Percentiles rank a stretch among this genome's conserved stretches.
Evolutionary conservation across 1,140 invertebrate species (phyloP).

Genomic region (Leptopilina boulardi): DNA sequence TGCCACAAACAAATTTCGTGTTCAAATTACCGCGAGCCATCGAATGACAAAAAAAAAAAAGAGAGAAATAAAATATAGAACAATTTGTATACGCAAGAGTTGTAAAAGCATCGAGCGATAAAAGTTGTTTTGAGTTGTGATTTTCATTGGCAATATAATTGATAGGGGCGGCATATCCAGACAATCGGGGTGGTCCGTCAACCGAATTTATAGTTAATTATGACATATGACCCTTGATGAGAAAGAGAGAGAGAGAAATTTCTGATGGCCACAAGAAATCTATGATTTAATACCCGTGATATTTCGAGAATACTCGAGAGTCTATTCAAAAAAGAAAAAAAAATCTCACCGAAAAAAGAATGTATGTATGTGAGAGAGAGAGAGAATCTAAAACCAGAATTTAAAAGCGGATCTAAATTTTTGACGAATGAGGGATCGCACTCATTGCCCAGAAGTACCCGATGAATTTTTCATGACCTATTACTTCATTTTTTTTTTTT

Average conservation of each 20-base stretch:
- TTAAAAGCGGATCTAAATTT: background rate
- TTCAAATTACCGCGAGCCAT: too few species aligned
- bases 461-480: slow-evolving; percentile 3
- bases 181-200: slow-evolving; percentile 15
- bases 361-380: background rate
- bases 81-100: slow-evolving; percentile 4
- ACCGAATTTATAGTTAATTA: slow-evolving; percentile 14
- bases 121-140: slow-evolving; percentile 9
- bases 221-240: slow-evolving; percentile 13
- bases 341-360: background rate
- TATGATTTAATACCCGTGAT: slow-evolving; percentile 1
- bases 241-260: background rate
- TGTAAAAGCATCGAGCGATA: background rate
- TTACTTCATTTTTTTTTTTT: background rate
- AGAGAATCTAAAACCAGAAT: background rate
- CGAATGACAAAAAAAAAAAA: background rate
- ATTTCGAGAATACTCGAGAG: background rate
- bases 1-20: too few species aligned
- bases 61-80: background rate
- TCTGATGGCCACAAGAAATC: background rate
- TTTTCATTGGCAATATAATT: slow-evolving; percentile 17
- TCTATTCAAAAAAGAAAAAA: too few species aligned
- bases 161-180: slow-evolving; percentile 8
- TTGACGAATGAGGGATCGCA: background rate
- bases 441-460: background rate